Conservation (phyloP, 2,888 invertebrate genomes). For the Helicoverpa assulta region DNA sequence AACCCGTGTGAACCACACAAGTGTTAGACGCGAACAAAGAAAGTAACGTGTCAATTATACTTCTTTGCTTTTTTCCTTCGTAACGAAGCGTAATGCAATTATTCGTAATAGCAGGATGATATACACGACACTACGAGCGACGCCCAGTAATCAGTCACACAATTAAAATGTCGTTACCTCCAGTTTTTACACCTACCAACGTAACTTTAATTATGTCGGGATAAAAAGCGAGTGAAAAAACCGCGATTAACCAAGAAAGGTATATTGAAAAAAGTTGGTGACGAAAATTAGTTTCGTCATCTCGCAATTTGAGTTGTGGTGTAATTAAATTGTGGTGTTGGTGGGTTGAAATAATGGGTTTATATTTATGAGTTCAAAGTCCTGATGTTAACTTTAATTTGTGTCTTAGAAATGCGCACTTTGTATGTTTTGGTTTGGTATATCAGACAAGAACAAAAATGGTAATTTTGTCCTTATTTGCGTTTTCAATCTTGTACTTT, state of each 20-base stretch:
- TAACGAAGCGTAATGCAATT: slow-evolving; percentile 90
- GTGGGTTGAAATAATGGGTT: background rate
- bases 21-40: slow-evolving; percentile 86
- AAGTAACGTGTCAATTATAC: slow-evolving; percentile 88
- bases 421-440: background rate
- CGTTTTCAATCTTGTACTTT: no score
- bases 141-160: slow-evolving; percentile 85
- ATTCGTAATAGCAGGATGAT: slow-evolving; percentile 89
- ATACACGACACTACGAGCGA: slow-evolving; percentile 82
- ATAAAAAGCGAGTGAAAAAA: slow-evolving; percentile 76
- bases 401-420: background rate
- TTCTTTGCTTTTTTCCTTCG: slow-evolving; percentile 86
- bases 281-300: slow-evolving; percentile 55
- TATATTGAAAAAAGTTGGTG: slow-evolving; percentile 61
- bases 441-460: background rate
- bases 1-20: slow-evolving; percentile 81
- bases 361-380: slow-evolving; percentile 1
- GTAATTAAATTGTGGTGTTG: slow-evolving; percentile 36
- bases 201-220: slow-evolving; percentile 82
- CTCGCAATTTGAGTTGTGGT: slow-evolving; percentile 31
- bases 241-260: slow-evolving; percentile 66
- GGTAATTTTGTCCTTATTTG: background rate
- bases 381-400: background rate
- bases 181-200: slow-evolving; percentile 86
- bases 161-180: slow-evolving; percentile 90